Evolutionary conservation across 2,888 invertebrate species (phyloP).

Genomic region (Polydrusus tereticollis): DNA sequence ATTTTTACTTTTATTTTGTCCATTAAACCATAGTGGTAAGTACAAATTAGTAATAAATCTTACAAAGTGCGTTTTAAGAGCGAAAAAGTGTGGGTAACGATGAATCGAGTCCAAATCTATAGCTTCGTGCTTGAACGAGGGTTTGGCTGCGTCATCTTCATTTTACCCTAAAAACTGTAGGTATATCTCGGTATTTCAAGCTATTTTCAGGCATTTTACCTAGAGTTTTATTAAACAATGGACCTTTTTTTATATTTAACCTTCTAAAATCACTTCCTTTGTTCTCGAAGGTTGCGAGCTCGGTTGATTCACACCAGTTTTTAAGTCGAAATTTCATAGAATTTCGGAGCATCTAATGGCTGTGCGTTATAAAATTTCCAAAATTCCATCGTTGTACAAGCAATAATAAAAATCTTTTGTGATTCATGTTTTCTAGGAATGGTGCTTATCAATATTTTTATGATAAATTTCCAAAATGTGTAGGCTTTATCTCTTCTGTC

Average conservation of each 20-base stretch:
- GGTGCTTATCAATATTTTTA: background rate
- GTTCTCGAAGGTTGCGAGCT: conserved; percentile 34
- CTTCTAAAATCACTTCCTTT: conserved; percentile 32
- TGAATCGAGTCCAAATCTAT: conserved; percentile 17
- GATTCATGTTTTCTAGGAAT: background rate
- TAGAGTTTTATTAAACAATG: background rate
- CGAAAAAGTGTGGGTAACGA: background rate
- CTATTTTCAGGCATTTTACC: background rate
- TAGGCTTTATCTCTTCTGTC: background rate
- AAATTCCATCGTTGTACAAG: conserved; percentile 3
- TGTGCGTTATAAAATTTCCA: conserved; percentile 16
- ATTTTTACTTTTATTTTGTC: conserved; percentile 29
- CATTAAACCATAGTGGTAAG: conserved; percentile 44
- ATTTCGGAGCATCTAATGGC: conserved; percentile 5
- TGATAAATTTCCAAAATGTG: background rate
- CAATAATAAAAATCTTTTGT: background rate
- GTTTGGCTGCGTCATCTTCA: conserved; percentile 43
- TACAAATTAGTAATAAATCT: background rate
- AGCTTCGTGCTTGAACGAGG: conserved; percentile 30
- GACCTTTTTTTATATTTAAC: conserved; percentile 17
- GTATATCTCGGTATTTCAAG: background rate
- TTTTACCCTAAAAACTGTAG: conserved; percentile 16
- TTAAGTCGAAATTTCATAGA: conserved; percentile 30
- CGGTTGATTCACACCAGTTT: conserved; percentile 21
- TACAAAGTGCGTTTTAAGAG: background rate